phyloP scores from a whole-genome alignment of 2,888 invertebrate genomes.

The Psylliodes chrysocephalus region DNA sequence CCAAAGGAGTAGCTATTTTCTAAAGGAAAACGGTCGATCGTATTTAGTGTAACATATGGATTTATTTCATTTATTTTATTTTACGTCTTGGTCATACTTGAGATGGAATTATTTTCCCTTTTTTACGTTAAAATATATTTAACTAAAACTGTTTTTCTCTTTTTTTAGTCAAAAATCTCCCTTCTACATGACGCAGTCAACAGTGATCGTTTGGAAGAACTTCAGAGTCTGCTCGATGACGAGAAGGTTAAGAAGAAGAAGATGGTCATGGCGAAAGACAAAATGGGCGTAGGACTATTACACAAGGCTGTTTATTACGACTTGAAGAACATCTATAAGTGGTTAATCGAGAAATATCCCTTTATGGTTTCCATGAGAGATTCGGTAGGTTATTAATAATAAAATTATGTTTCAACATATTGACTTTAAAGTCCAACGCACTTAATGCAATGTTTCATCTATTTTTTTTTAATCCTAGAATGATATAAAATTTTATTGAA shows the following conservation, averaged over 20 bases:
- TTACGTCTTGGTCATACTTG: no score
- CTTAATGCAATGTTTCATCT: no score
- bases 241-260: constrained; percentile 66
- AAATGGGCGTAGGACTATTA: constrained; percentile 76
- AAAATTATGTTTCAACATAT: no score
- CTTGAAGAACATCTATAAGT: constrained; percentile 76
- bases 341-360: constrained; percentile 76
- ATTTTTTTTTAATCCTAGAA: no score
- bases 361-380: constrained; percentile 74
- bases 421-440: no score
- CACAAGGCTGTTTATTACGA: constrained; percentile 85
- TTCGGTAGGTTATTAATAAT: constrained; percentile 76
- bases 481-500: no score
- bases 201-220: constrained; percentile 76
- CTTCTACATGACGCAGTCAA: constrained; percentile 81
- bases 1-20: no score
- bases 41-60: no score
- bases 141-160: not conserved
- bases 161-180: constrained; percentile 74
- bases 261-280: constrained; percentile 73
- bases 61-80: no score
- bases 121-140: no score
- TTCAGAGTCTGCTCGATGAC: constrained; percentile 67
- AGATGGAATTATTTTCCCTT: no score
- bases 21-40: no score